These are phyloP conservation scores for Thereva unica DNA, from an alignment of 2,888 invertebrate genomes.

Conservation along the genomic window DNA sequence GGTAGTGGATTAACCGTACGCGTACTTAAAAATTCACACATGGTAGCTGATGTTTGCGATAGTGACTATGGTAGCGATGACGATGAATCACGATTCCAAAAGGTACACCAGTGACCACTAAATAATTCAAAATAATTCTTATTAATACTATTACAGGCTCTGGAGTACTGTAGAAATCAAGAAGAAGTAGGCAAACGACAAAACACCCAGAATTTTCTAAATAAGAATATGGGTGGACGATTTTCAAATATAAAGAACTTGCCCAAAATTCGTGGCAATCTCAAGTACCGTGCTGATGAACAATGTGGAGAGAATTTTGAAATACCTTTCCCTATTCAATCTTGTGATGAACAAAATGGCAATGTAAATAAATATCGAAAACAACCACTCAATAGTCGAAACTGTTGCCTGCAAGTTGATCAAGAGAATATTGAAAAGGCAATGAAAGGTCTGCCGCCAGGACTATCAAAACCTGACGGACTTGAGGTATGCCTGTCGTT, in stretches of 20 bases:
- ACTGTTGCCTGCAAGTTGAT: conserved; percentile 54
- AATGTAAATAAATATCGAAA: conserved; percentile 50
- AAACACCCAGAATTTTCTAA: background rate
- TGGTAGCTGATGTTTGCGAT: conserved; percentile 51
- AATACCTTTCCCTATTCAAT: conserved; percentile 21
- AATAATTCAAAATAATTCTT: conserved; percentile 2
- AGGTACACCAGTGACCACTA: conserved; percentile 13
- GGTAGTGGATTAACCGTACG: conserved; percentile 55
- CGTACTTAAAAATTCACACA: conserved; percentile 53
- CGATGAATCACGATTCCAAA: background rate
- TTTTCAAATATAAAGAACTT: conserved; percentile 39
- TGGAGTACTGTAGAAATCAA: too few relatives aligned
- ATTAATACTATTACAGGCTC: background rate
- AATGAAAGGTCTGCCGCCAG: conserved; percentile 48
- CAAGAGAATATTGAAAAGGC: conserved; percentile 51
- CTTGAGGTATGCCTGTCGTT: conserved; percentile 51
- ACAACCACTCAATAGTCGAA: conserved; percentile 42
- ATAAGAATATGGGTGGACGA: conserved; percentile 46
- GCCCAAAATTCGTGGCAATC: conserved; percentile 51
- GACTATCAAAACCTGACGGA: conserved; percentile 45
- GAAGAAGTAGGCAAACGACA: background rate
- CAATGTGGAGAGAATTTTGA: conserved; percentile 47
- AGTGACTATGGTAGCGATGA: conserved; percentile 23
- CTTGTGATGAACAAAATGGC: conserved; percentile 46
- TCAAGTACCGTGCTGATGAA: conserved; percentile 55